These are phyloP conservation scores for Drosophila gaucha DNA, from an alignment of 2,888 invertebrate genomes.

Conservation along the genomic window DNA sequence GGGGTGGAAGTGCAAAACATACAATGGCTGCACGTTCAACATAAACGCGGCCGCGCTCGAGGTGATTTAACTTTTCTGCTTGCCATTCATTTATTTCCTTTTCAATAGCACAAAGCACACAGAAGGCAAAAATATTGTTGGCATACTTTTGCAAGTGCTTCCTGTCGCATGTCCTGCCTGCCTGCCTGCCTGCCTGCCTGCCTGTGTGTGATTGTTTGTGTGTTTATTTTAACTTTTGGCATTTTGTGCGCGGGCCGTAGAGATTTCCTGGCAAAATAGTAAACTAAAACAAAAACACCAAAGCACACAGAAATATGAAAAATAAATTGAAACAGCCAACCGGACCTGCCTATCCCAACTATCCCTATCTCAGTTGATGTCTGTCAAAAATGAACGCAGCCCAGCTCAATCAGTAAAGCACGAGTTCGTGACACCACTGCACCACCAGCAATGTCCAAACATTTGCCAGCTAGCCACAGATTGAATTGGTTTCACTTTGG, in stretches of 20 bases:
- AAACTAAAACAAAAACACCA: constrained; percentile 70
- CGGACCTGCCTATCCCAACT: constrained; percentile 25
- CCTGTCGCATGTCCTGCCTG: constrained; percentile 49
- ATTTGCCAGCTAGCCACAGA: constrained; percentile 53
- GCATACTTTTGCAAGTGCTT: constrained; percentile 78
- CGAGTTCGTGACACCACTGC: constrained; percentile 32
- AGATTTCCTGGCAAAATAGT: constrained; percentile 59
- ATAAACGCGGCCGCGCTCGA: constrained; percentile 50
- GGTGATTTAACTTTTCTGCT: constrained; percentile 77
- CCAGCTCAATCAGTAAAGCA: constrained; percentile 44
- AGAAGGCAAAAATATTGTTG: constrained; percentile 71
- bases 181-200: constrained; percentile 20
- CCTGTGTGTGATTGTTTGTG: constrained; percentile 19
- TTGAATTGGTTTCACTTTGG: constrained; percentile 69
- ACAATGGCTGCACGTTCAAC: constrained; percentile 23
- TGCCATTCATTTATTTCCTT: constrained; percentile 74
- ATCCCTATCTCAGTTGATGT: constrained; percentile 12
- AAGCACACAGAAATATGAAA: constrained; percentile 56
- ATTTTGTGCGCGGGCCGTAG: constrained; percentile 55
- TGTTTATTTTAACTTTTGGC: constrained; percentile 77
- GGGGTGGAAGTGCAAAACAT: constrained; percentile 14
- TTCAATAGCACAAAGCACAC: constrained; percentile 71
- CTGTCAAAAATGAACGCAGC: constrained; percentile 28
- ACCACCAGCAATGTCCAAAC: constrained; percentile 13
- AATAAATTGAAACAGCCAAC: constrained; percentile 67